Base-by-base conservation (phyloP, 2,888 invertebrate genomes). In the Protonemura montana region DNA sequence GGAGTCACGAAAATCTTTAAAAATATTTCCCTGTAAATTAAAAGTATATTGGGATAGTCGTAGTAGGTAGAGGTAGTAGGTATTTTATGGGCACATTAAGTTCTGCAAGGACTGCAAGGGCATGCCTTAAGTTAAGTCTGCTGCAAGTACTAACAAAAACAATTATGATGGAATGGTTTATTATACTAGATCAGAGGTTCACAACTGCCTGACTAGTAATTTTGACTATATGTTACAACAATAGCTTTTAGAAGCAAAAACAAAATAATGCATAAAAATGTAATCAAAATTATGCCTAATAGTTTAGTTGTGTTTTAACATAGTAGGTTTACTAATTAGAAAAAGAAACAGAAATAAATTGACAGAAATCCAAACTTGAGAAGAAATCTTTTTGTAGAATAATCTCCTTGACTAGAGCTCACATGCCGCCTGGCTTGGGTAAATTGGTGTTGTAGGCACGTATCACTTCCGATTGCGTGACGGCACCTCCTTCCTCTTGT, bases 401-500 rank as follows among this genome's bases (percentile, higher is more conserved):
- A 59, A 59, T 10, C 13, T 59, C 16, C 59, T 59, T 21, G 59
- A 21, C 59, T 59, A 59, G 59, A 7, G 59, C 78, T 92, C 90
- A 95, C 93, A 94, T 94, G 92, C 95, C 96, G 90, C 94, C 95
- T 89, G 95, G 95, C 91, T 97, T 95, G 91, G 96, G 97, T 91
- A 95, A 94, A 91, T 96, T 97, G 89, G 98, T 98, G 93, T 99
- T 97, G 94, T 99, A 99, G 85, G 97, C 97, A 91, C 99, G 95
- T 91, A 99, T 98, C 91, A 99, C 95, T 90, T 97, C 97, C 89
- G 98, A 96, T 93, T 99, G 97, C 85, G 97, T 96, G 88, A 99
- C 97, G 90, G 96, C 97, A 89, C 98, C 98, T 91, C 98, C 97
- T 93, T 99, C 99, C 93, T 99, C 99, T 95, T 99, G 99, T 81